Conservation (phyloP, 2,888 invertebrate species). For the Parelbella ahira region DNA sequence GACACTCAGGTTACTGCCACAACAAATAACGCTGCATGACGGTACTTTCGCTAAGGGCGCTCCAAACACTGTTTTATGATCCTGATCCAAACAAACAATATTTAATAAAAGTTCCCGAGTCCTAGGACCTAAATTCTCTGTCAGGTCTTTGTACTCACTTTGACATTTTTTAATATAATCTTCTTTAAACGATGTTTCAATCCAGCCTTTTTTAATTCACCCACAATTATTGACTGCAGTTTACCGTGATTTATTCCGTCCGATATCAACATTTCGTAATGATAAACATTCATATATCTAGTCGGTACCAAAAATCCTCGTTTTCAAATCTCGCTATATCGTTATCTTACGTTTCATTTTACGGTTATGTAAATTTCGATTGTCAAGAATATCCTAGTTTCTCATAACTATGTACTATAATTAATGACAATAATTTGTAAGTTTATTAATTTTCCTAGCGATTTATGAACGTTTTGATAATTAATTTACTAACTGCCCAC, state of each 20-base stretch:
- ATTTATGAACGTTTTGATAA: no score
- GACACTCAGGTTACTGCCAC: constrained; percentile 85
- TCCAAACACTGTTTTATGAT: constrained; percentile 72
- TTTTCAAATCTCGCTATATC: constrained; percentile 9
- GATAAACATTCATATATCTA: constrained; percentile 1
- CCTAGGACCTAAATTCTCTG: no score
- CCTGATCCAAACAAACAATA: constrained; percentile 41
- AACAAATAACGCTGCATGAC: constrained; percentile 80
- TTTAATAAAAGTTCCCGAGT: constrained; percentile 1
- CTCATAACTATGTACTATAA: no score
- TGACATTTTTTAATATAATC: constrained; percentile 75
- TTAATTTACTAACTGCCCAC: no score
- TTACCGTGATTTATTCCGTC: constrained; percentile 74
- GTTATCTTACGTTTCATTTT: no score
- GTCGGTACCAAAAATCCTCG: no score
- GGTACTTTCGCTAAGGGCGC: constrained; percentile 71
- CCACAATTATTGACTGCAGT: constrained; percentile 79
- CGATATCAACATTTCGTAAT: constrained; percentile 66
- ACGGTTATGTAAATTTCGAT: no score
- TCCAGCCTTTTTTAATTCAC: constrained; percentile 84
- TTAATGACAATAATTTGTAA: no score
- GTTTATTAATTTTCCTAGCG: no score
- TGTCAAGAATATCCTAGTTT: no score
- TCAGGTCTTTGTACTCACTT: constrained; percentile 54
- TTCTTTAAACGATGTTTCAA: constrained; percentile 87